Conservation (phyloP, 2,113 vertebrate species). For the Dolichotis patagonum region DNA sequence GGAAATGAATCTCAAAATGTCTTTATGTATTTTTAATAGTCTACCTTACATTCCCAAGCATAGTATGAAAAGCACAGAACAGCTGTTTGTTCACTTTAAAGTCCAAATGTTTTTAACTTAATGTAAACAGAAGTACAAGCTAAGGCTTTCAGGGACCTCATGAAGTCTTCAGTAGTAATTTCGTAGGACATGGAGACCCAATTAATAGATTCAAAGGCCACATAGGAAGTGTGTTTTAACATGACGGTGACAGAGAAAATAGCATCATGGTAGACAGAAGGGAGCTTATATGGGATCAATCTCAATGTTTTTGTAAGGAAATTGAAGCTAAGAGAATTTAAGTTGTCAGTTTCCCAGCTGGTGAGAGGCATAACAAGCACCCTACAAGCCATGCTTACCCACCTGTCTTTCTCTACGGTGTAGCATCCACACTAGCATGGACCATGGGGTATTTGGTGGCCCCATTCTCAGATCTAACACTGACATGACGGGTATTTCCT, state of each 20-base stretch:
- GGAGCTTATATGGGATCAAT: fast-evolving
- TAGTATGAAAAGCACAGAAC: background rate
- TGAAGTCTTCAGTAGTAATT: background rate
- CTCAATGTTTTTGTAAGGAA: background rate
- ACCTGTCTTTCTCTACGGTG: fast-evolving
- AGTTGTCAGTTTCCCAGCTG: background rate
- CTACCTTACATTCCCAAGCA: background rate
- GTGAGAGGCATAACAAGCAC: background rate
- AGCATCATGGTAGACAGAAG: background rate
- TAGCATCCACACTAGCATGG: fast-evolving
- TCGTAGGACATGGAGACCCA: fast-evolving
- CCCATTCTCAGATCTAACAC: background rate
- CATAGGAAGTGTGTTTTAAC: background rate
- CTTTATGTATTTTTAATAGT: background rate
- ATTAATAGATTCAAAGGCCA: background rate
- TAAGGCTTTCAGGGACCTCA: no score
- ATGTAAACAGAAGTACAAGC: background rate
- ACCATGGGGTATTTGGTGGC: fast-evolving
- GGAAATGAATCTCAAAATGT: background rate
- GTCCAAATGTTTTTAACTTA: background rate
- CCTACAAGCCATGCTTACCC: fast-evolving
- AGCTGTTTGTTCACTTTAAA: background rate
- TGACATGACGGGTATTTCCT: background rate
- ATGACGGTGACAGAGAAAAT: fast-evolving
- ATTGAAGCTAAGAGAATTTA: background rate